Evolutionary conservation across 2,113 vertebrate species (phyloP), one percentile per base, ranked within the genome.

Genomic region (Zosterops japonicus): DNA sequence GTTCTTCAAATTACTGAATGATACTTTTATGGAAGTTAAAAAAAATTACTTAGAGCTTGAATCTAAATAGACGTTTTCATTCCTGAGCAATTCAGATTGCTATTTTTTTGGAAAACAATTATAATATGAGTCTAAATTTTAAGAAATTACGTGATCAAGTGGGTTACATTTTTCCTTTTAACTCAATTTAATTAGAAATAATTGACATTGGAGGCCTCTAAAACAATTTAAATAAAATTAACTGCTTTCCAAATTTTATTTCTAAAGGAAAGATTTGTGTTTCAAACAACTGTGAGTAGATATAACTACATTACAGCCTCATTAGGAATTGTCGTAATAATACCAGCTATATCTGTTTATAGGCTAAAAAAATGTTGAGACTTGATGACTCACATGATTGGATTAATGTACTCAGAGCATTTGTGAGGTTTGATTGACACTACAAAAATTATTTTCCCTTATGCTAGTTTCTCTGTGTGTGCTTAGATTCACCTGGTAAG

Each of bases 381-480:
- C 15, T 42, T 67, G 47, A 50, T 71, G 11, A 52, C 14, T 83
- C 4, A 0, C 11, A 42, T 15, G 23, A 57, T 50, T 0, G 0
- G 16, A 72, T 56, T 11, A 57, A 11, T 1, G 2, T 35, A 39
- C 23, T 78, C 28, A 57, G 29, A 72, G n/a, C 27, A 12, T 50
- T 72, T 71, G 19, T 56, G 24, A 75, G 18, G 11, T 75, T 87
- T 70, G 52, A 29, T 39, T 60, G 16, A 24, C 42, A 5, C 11
- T 61, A 35, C 28, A 22, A 87, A 89, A 68, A 72, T 33, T 47
- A 53, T 78, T 87, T 83, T 84, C 8, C 17, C 49, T 81, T 53
- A 27, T 36, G 12, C 18, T 41, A 4, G 2, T 61, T 89, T 81
- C 41, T 74, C 2, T 74, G 18, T 24, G 12, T 57, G 14, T n/a